Base-by-base conservation (phyloP, 2,888 invertebrate species). In the Andricus quercusramuli region DNA sequence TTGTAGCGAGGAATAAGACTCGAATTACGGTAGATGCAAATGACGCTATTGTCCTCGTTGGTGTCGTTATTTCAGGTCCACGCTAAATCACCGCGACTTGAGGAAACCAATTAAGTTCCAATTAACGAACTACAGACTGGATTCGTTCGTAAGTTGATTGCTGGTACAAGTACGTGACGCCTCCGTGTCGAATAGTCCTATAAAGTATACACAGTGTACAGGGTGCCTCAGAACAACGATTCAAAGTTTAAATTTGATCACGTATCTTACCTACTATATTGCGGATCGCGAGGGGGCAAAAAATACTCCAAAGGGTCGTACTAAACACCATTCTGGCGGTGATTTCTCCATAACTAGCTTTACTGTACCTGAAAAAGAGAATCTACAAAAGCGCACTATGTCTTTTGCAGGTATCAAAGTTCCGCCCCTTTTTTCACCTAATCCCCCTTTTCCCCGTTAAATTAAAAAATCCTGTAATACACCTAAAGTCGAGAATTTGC, bases 61-160 rank as follows among this genome's bases (percentile, higher is more conserved):
- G 74, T 56, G 32, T 74, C 32, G 80, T 82, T 79, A 80, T 82
- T 82, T 80, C 76, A 78, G 77, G 82, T 80, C 78, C 79, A 64
- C 81, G 83, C 80, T 85, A 84, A 83, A 87, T 85, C 86, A 87
- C 64, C 86, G 85, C 51, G 76, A 77, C 78, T 82, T 79, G 62
- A 56, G 74, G 51, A 56, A 56, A 79, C 84, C 88, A 87, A 88
- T 88, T 86, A 87, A 88, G 80, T 85, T 85, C 83, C 82, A 88
- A 88, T 88, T 86, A 88, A 85, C 56, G 37, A 74, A 56, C 29
- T 56, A 56, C 56, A 74, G 74, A 32, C 74, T 74, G 51, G 56
- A 32, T 74, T 74, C 56, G 56, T 74, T 59, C n/a, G 32, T 29
- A 74, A 56, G 32, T 56, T 56, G 74, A 74, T 74, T 64, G 29